Evolutionary conservation across 2,888 invertebrate genomes (phyloP), one percentile per base, ranked within the genome.

Genomic region (Cyclophora albipunctata): DNA sequence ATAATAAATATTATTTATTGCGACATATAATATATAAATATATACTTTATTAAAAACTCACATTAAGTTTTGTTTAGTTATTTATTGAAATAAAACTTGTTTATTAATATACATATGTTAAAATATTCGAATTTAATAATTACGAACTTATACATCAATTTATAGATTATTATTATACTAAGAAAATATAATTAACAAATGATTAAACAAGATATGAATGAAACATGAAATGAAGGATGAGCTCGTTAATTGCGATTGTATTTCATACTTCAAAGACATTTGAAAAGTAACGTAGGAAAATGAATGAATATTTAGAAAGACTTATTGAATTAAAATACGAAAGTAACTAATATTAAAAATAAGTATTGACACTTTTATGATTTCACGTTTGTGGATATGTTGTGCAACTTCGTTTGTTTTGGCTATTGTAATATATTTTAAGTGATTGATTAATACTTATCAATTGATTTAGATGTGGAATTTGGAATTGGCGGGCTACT

Each of bases 51-150:
- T 43, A 43, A 37, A 59, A 75, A 75, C 66, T 74, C 74, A 76
- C 59, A 63, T 78, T 76, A 70, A 69, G 71, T 63, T 79, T 81
- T 73, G 67, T 78, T 84, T 81, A 75, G 76, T 83, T 75, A 81
- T 83, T 85, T 79, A 81, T 81, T 72, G 76, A 84, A 84, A 86
- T 87, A 87, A 86, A 86, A 85, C 85, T 76, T 82, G 86, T 88
- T 87, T 88, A 88, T 88, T 88, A 88, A 88, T 87, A 88, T 88
- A 89, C 86, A 88, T 88, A 87, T 89, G 88, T 88, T 88, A 88
- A 88, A 88, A 88, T 88, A 88, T 88, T 88, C 88, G 88, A 88
- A 88, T 88, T 88, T 88, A 88, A 88, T 88, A 88, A 88, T 88
- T 88, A 88, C 86, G 88, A 88, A 88, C 88, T 88, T 88, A 88